Percentiles rank a stretch among this genome's conserved stretches.
Evolutionary conservation across 2,797 vertebrate species (phyloP).

Genomic region (Okamejei kenojei): DNA sequence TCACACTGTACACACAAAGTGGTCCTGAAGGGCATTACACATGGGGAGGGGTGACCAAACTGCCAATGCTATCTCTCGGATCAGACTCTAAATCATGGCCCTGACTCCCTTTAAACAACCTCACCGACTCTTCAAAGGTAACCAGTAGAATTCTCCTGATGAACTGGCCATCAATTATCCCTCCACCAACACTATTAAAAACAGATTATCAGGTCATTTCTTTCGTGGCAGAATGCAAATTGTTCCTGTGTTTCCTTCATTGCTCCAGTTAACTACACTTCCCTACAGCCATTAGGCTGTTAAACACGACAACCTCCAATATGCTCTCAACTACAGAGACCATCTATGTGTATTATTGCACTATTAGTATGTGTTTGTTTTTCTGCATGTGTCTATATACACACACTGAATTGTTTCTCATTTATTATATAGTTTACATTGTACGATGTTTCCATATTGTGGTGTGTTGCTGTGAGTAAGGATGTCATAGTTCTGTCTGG

Average conservation of each 20-base stretch:
- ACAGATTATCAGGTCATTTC: slow-evolving; percentile 12
- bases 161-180: neutral
- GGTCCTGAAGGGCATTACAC: too few relatives aligned
- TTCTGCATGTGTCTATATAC: too few relatives aligned
- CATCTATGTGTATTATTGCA: too few relatives aligned
- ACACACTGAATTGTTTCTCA: too few relatives aligned
- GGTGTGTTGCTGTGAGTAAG: too few relatives aligned
- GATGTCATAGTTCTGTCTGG: too few relatives aligned
- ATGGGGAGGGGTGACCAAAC: neutral
- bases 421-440: too few relatives aligned
- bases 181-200: neutral
- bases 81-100: neutral
- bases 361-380: too few relatives aligned
- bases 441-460: too few relatives aligned
- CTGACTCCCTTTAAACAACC: neutral
- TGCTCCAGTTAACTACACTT: neutral
- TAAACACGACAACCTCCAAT: too few relatives aligned
- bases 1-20: too few relatives aligned
- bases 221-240: neutral
- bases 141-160: neutral
- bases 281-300: neutral
- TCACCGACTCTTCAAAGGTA: neutral
- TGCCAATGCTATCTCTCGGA: neutral
- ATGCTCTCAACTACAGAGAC: too few relatives aligned
- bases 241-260: neutral